These are phyloP conservation scores for Melanaphis sacchari DNA, from an alignment of 1,140 invertebrate species.

Conservation along the genomic window DNA sequence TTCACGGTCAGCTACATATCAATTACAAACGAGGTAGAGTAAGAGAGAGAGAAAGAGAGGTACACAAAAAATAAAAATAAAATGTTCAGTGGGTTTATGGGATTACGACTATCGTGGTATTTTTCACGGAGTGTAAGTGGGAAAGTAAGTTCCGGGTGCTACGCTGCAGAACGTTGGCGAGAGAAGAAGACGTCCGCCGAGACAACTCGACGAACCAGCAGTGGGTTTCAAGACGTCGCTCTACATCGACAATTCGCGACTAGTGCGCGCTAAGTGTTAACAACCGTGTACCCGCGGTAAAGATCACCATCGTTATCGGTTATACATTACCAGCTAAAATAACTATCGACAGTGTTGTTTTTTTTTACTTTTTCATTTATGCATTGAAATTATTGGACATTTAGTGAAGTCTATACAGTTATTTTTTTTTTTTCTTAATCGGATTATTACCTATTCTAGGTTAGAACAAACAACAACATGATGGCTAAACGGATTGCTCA, in stretches of 20 bases:
- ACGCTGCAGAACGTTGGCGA: conserved; percentile 10
- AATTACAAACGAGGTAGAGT: conserved; percentile 4
- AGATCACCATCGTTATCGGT: neutral
- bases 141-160: conserved; percentile 56
- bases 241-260: neutral
- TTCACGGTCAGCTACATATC: conserved; percentile 47
- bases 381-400: neutral
- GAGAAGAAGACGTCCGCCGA: conserved; percentile 45
- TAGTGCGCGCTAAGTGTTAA: neutral
- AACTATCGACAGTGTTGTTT: neutral
- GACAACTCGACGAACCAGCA: conserved; percentile 5
- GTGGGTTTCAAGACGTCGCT: conserved; percentile 25
- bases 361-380: neutral
- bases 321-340: neutral
- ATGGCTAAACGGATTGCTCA: neutral
- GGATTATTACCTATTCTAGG: too few species aligned
- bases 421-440: neutral
- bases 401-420: neutral
- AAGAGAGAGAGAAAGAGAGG: neutral
- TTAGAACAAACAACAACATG: neutral
- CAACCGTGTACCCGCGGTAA: neutral
- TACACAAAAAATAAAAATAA: neutral
- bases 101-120: neutral
- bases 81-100: conserved; percentile 31
- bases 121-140: conserved; percentile 26